phyloP scores from a whole-genome alignment of 2,888 invertebrate species.

The Octonoba sinensis region DNA sequence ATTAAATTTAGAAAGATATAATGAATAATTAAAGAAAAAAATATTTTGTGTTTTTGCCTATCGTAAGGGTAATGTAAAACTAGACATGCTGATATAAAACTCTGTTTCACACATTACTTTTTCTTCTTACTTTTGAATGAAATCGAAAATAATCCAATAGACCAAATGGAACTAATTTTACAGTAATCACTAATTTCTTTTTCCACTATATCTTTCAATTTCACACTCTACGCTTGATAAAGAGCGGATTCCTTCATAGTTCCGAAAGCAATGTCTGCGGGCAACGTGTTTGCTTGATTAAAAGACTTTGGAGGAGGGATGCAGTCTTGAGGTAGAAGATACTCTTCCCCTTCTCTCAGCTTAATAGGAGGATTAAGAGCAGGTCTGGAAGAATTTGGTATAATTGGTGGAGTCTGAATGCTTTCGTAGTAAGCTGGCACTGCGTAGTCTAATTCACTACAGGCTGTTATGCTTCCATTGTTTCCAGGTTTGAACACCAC shows the following conservation, averaged over 20 bases:
- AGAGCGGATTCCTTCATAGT: constrained; percentile 24
- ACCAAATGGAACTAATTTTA: too few species aligned
- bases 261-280: constrained; percentile 35
- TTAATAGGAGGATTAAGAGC: background rate
- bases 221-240: constrained; percentile 1
- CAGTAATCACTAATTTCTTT: too few species aligned
- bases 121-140: too few species aligned
- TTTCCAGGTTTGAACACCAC: constrained; percentile 32
- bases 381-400: background rate
- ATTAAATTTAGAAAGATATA: too few species aligned
- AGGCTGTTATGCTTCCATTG: background rate
- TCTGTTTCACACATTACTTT: too few species aligned
- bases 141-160: too few species aligned
- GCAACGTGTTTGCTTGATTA: background rate
- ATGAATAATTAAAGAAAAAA: too few species aligned
- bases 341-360: background rate
- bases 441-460: constrained; percentile 8
- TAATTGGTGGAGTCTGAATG: background rate
- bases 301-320: too few species aligned
- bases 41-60: too few species aligned
- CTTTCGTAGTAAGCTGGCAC: constrained; percentile 22
- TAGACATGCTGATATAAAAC: too few species aligned
- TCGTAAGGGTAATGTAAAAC: too few species aligned
- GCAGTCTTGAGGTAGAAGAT: constrained; percentile 13
- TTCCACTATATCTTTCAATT: too few species aligned